Base-by-base conservation (phyloP, 2,888 invertebrate genomes). In the Prosopocoilus inquinatus region DNA sequence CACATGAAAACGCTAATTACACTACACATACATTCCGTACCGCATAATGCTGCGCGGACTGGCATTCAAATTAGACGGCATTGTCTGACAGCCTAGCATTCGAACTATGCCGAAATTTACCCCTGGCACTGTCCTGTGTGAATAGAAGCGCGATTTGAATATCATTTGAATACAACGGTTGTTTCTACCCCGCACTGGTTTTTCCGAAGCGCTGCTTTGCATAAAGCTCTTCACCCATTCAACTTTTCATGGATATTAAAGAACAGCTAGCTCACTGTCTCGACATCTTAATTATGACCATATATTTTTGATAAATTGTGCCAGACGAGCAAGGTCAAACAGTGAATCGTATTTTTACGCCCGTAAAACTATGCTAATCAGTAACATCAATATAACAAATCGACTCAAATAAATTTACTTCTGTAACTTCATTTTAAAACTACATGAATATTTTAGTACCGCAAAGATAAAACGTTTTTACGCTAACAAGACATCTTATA, bases 131-230 rank as follows among this genome's bases (percentile, higher is more conserved):
- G 38, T 11, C 38, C 54, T 59, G 54, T 54, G 59, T 59, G 60
- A 57, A 58, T 60, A 55, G 50, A 49, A 49, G 51, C 50, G 50
- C 60, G 60, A 65, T 65, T 64, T 65, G 64, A 65, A 65, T 64
- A 64, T 60, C 60, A 64, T 64, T 63, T 64, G 61, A 64, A 64
- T 64, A 58, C 56, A 62, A 59, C 55, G 57, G 48, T 51, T 49
- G 57, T 55, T 58, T 54, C 60, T 55, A 53, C 57, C 58, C 58
- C 50, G 35, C 11, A 35, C 32, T 13, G 41, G 15, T 15, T 41
- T 41, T 41, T 41, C 20, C 20, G 16, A 15, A 41, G 41, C 15
- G 16, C 41, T 15, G 41, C 41, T 41, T 41, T 41, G 41, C 41
- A 41, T 41, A 41, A 41, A 41, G 16, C 41, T 15, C 34, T 44